phyloP scores from a whole-genome alignment of 53 echinoderm and acorn worm species.

The Patiria pectinifera region DNA sequence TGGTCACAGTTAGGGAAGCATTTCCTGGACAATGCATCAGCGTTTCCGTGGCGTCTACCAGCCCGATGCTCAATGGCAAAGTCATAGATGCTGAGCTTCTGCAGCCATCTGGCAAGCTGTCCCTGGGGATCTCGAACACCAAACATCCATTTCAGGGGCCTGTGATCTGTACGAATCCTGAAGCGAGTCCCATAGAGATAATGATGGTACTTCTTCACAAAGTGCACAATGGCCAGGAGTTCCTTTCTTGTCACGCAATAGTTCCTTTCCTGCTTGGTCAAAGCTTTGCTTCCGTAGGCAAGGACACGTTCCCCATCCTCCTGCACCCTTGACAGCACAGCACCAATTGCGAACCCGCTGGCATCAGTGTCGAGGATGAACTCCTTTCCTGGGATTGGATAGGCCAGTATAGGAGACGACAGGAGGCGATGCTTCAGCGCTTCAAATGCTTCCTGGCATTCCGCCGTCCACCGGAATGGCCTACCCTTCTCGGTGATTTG shows the following conservation, averaged over 20 bases:
- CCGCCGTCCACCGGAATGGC: not conserved
- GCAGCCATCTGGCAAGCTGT: too few relatives aligned
- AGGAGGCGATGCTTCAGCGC: not conserved
- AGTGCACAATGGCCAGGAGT: not conserved
- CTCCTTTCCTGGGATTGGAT: constrained; percentile 1
- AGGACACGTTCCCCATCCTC: too few relatives aligned
- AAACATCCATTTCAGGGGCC: too few relatives aligned
- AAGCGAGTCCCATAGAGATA: not conserved
- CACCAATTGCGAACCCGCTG: constrained; percentile 3
- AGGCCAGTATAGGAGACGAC: constrained; percentile 1
- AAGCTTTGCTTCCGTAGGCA: not conserved
- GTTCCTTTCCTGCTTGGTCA: constrained; percentile 6
- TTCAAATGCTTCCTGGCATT: constrained; percentile 19
- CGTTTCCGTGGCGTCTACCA: too few relatives aligned
- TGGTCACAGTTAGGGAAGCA: too few relatives aligned
- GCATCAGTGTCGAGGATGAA: constrained; percentile 23
- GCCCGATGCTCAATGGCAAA: too few relatives aligned
- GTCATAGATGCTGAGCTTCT: too few relatives aligned
- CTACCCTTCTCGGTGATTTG: constrained; percentile 1
- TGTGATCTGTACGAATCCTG: too few relatives aligned
- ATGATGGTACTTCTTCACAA: constrained; percentile 12
- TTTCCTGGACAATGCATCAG: too few relatives aligned
- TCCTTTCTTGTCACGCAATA: constrained; percentile 18
- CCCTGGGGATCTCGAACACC: too few relatives aligned
- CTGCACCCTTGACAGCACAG: not conserved